These are phyloP conservation scores for Microtus oregoni DNA, from an alignment of 2,113 vertebrate genomes.

Conservation along the genomic window DNA sequence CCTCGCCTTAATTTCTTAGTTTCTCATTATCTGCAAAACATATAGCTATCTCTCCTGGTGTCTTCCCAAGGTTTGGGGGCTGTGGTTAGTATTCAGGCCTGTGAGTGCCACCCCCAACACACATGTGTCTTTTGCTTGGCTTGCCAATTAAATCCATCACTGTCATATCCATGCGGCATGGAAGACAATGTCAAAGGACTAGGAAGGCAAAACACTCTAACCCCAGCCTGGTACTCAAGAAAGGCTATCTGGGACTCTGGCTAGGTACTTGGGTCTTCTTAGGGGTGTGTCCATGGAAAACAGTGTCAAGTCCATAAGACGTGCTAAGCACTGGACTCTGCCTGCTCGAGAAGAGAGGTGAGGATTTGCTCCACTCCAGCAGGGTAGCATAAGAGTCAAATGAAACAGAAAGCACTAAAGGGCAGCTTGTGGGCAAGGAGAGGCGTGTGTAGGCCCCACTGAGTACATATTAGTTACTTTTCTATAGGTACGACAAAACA, in stretches of 20 bases:
- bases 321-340: not conserved
- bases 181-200: not conserved
- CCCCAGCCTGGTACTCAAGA: not conserved
- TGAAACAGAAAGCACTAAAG: not conserved
- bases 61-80: not conserved
- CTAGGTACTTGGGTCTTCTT: not conserved
- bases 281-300: not conserved
- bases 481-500: not conserved
- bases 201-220: not conserved
- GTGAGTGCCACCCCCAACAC: not conserved
- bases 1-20: not conserved
- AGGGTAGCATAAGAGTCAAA: not conserved
- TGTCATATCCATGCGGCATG: not conserved
- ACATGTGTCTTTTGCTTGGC: not conserved
- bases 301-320: not conserved
- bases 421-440: not conserved
- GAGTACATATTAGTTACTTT: not conserved
- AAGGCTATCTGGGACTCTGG: not conserved
- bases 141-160: not conserved
- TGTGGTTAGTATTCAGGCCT: not conserved
- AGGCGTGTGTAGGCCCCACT: too few relatives aligned
- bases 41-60: not conserved
- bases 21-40: not conserved
- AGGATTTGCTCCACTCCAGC: not conserved
- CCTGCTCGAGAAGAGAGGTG: rapidly evolving